phyloP scores from a whole-genome alignment of 2,797 vertebrate genomes.

The Cichlasoma orientale region DNA sequence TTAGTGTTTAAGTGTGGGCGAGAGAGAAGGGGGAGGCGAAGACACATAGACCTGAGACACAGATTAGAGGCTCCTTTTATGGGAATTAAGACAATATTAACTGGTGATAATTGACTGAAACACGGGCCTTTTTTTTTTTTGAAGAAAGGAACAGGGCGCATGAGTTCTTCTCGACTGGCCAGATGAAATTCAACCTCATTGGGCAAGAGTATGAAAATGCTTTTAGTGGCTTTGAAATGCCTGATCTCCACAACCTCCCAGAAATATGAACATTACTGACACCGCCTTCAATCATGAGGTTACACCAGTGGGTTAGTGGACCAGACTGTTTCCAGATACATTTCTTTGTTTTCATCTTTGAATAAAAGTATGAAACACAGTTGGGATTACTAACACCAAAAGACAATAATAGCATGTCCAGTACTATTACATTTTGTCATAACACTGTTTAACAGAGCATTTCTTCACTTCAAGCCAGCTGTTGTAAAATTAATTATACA shows the following conservation, averaged over 20 bases:
- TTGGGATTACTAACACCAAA: conserved; percentile 2
- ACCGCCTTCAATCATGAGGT: neutral
- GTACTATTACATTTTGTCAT: neutral
- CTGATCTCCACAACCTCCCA: neutral
- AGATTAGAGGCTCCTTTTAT: neutral
- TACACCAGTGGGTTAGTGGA: neutral
- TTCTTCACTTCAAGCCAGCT: conserved; percentile 7
- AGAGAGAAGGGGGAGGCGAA: neutral
- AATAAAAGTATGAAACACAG: conserved; percentile 24
- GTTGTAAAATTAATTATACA: neutral
- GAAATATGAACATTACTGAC: neutral
- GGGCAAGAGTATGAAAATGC: neutral
- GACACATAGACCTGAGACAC: neutral
- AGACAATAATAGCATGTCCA: conserved; percentile 13
- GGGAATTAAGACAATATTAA: neutral
- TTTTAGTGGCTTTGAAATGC: conserved; percentile 3
- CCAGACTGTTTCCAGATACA: neutral
- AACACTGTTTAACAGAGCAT: neutral
- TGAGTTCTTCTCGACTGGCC: neutral
- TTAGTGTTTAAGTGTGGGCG: conserved; percentile 3
- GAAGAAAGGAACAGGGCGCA: neutral
- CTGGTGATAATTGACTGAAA: conserved; percentile 1
- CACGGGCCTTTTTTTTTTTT: neutral
- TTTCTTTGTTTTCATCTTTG: conserved; percentile 23
- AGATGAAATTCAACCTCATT: neutral